These are phyloP conservation scores for Toxonevra muliebris DNA, from an alignment of 2,888 invertebrate genomes.

Conservation along the genomic window DNA sequence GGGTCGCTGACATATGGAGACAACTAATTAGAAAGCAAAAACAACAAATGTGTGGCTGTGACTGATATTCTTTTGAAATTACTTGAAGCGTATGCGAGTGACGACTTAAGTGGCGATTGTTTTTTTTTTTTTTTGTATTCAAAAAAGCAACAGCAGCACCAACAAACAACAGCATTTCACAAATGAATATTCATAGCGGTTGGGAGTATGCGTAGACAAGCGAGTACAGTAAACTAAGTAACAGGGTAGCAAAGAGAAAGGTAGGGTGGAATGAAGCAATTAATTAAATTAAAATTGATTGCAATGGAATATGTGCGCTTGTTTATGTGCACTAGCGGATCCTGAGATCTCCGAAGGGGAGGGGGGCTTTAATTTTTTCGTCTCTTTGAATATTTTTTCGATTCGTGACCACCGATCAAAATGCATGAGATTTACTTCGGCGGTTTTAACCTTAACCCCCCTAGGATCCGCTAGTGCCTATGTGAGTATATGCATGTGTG, in stretches of 20 bases:
- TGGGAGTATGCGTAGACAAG: not conserved
- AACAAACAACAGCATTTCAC: slow-evolving; percentile 1
- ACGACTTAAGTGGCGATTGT: slow-evolving; percentile 24
- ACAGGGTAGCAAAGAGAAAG: too few relatives aligned
- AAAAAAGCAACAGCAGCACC: not conserved
- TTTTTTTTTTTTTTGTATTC: not conserved
- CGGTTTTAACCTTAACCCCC: slow-evolving; percentile 21
- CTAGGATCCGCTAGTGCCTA: too few relatives aligned
- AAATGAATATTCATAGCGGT: not conserved
- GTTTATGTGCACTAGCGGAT: too few relatives aligned
- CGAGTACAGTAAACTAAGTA: not conserved
- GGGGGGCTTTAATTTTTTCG: too few relatives aligned
- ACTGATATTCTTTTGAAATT: slow-evolving; percentile 9
- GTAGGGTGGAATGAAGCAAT: slow-evolving; percentile 12
- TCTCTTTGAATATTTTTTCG: slow-evolving; percentile 9
- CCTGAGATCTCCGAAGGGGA: too few relatives aligned
- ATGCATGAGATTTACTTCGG: slow-evolving; percentile 28
- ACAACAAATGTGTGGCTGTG: too few relatives aligned
- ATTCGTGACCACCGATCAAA: slow-evolving; percentile 17
- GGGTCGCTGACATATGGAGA: too few relatives aligned
- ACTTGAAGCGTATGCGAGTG: slow-evolving; percentile 25
- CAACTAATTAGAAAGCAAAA: too few relatives aligned
- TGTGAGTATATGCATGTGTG: slow-evolving; percentile 8
- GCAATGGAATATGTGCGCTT: slow-evolving; percentile 22
- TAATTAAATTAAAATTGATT: slow-evolving; percentile 32